phyloP scores from a whole-genome alignment of 2,797 vertebrate species.

The Galagoides demidoff region DNA sequence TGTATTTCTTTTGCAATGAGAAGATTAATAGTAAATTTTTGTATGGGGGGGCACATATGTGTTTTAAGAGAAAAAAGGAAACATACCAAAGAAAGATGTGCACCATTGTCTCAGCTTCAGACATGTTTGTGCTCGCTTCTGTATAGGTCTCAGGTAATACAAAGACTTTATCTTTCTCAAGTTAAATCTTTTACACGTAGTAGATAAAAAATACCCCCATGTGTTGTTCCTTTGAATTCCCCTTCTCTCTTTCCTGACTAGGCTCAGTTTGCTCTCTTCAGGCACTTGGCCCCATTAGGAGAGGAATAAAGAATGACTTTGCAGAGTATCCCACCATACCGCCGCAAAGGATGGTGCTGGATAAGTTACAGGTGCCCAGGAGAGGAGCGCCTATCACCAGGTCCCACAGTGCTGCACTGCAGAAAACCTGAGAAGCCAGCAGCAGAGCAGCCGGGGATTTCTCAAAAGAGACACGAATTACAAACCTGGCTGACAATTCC shows the following conservation, averaged over 20 bases:
- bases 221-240: neutral
- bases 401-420: neutral
- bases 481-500: neutral
- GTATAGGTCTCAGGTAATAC: neutral
- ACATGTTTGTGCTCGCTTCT: neutral
- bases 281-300: neutral
- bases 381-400: neutral
- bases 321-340: neutral
- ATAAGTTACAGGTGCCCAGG: neutral
- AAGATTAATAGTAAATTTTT: conserved; percentile 12
- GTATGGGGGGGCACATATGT: neutral
- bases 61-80: conserved; percentile 1
- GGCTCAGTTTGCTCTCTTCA: neutral
- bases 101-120: neutral
- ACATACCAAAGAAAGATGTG: neutral
- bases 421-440: neutral
- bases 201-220: neutral
- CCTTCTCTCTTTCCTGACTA: neutral
- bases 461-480: neutral
- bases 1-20: conserved; percentile 9
- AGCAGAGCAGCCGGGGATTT: neutral
- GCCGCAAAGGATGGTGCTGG: neutral
- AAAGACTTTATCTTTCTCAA: conserved; percentile 13
- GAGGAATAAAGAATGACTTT: neutral
- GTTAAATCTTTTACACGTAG: neutral